Evolutionary conservation across 2,888 invertebrate species (phyloP).

Genomic region (Thera britannica): DNA sequence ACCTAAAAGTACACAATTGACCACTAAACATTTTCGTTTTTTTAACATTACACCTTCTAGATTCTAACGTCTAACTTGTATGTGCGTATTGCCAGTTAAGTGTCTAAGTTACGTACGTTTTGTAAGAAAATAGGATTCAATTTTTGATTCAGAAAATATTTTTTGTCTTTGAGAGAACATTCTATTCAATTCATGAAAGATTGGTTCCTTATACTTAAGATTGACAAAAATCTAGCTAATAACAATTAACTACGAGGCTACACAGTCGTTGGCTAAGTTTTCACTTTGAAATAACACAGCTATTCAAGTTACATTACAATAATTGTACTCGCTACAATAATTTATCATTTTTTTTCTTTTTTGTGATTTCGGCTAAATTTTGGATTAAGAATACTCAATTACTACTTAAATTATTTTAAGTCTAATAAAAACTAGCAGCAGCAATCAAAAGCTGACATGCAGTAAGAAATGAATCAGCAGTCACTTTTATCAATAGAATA

Average conservation of each 20-base stretch:
- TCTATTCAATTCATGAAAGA: slow-evolving; percentile 68
- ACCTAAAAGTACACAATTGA: slow-evolving; percentile 45
- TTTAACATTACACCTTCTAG: slow-evolving; percentile 45
- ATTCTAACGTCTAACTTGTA: slow-evolving; percentile 60
- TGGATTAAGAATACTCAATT: slow-evolving; percentile 53
- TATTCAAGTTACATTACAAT: slow-evolving; percentile 50
- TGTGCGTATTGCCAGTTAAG: slow-evolving; percentile 79
- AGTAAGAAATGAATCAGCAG: slow-evolving; percentile 52
- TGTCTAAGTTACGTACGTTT: slow-evolving; percentile 72
- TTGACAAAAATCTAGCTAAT: slow-evolving; percentile 70
- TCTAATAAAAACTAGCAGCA: slow-evolving; percentile 59
- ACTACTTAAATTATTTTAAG: slow-evolving; percentile 72
- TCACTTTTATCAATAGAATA: slow-evolving; percentile 52
- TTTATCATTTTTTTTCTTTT: slow-evolving; percentile 2
- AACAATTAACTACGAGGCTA: slow-evolving; percentile 72
- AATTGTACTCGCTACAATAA: slow-evolving; percentile 11
- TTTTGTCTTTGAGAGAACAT: slow-evolving; percentile 66
- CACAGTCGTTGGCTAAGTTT: slow-evolving; percentile 72
- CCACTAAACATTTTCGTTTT: slow-evolving; percentile 43
- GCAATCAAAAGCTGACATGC: slow-evolving; percentile 56
- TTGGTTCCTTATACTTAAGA: slow-evolving; percentile 64
- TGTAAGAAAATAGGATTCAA: slow-evolving; percentile 82
- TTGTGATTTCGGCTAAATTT: slow-evolving; percentile 49
- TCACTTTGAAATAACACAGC: slow-evolving; percentile 55
- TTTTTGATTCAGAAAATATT: slow-evolving; percentile 78